A percentile compares a stretch with the other conserved stretches of the same genome.
Conservation (phyloP, 2,888 invertebrate species). For the Xiphydria camelus region DNA sequence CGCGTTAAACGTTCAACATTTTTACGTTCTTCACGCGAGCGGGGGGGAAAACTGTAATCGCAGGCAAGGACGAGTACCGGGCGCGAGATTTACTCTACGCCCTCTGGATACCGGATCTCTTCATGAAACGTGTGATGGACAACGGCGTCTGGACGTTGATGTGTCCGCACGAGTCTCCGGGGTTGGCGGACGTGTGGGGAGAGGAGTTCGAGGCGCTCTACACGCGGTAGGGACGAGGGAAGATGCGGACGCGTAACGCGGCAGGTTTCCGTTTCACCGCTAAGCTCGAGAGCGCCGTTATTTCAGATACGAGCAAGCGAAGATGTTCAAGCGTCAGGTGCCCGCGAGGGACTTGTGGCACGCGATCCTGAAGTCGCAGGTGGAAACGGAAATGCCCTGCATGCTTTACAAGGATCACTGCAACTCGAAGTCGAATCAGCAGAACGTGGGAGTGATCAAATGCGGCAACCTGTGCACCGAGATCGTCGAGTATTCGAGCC, state of each 20-base stretch:
- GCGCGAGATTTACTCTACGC: slow-evolving; percentile 97
- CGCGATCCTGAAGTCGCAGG: slow-evolving; percentile 91
- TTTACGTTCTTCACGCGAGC: no score
- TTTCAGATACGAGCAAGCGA: slow-evolving; percentile 81
- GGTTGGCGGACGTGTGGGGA: slow-evolving; percentile 91
- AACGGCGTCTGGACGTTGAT: slow-evolving; percentile 91
- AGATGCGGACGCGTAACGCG: no score
- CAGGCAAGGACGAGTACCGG: slow-evolving; percentile 86
- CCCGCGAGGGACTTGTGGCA: slow-evolving; percentile 91
- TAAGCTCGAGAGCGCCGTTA: no score
- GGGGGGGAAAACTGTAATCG: no score
- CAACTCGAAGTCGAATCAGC: slow-evolving; percentile 96
- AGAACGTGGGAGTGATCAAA: slow-evolving; percentile 97
- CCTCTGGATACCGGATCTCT: slow-evolving; percentile 97
- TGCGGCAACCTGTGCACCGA: slow-evolving; percentile 98
- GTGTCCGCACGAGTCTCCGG: slow-evolving; percentile 94
- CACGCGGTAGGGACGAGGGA: slow-evolving; percentile 64
- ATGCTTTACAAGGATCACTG: slow-evolving; percentile 97
- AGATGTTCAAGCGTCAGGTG: slow-evolving; percentile 68
- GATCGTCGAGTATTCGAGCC: slow-evolving; percentile 90
- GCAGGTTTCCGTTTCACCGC: no score
- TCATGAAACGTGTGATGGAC: slow-evolving; percentile 91
- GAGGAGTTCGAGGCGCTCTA: slow-evolving; percentile 92
- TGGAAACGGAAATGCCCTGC: slow-evolving; percentile 97
- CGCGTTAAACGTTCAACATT: no score